Percentiles rank a stretch among this genome's conserved stretches.
Conservation (phyloP, 1,140 invertebrate species). For the Protaetia brevitarsis region DNA sequence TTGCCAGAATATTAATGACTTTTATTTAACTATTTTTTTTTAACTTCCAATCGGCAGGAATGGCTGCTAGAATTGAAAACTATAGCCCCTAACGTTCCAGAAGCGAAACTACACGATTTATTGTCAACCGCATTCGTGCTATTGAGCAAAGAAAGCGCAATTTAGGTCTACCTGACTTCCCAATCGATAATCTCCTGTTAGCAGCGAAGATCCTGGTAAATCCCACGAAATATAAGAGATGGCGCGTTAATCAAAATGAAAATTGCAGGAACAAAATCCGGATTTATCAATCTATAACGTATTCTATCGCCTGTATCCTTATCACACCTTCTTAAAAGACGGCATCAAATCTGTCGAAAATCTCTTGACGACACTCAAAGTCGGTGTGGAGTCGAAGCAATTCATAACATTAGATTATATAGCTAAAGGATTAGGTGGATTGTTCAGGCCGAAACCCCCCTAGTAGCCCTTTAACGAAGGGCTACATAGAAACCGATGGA, state of each 20-base stretch:
- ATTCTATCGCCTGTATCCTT: conserved; percentile 79
- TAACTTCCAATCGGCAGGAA: conserved; percentile 35
- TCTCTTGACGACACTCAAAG: conserved; percentile 61
- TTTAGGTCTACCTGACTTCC: conserved; percentile 85
- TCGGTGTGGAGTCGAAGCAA: conserved; percentile 10
- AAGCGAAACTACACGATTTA: conserved; percentile 63
- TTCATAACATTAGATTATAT: not conserved
- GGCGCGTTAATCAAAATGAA: conserved; percentile 26
- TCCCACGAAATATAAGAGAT: not conserved
- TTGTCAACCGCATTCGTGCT: conserved; percentile 75
- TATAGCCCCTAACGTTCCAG: conserved; percentile 56
- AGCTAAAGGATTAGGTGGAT: not conserved
- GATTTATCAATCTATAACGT: conserved; percentile 61
- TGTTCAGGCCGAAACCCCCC: conserved; percentile 21
- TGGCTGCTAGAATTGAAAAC: conserved; percentile 50
- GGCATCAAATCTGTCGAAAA: conserved; percentile 65
- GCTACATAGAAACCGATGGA: conserved; percentile 70
- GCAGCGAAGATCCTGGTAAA: conserved; percentile 73
- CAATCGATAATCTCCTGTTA: conserved; percentile 73
- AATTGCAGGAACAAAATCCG: conserved; percentile 67
- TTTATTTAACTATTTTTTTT: conserved; percentile 20
- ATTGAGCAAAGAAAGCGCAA: conserved; percentile 64
- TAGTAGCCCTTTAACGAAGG: too few relatives aligned
- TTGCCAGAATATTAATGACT: too few relatives aligned
- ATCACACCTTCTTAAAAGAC: conserved; percentile 73